Conservation (phyloP, 2,888 invertebrate species). For the Achlya flavicornis region DNA sequence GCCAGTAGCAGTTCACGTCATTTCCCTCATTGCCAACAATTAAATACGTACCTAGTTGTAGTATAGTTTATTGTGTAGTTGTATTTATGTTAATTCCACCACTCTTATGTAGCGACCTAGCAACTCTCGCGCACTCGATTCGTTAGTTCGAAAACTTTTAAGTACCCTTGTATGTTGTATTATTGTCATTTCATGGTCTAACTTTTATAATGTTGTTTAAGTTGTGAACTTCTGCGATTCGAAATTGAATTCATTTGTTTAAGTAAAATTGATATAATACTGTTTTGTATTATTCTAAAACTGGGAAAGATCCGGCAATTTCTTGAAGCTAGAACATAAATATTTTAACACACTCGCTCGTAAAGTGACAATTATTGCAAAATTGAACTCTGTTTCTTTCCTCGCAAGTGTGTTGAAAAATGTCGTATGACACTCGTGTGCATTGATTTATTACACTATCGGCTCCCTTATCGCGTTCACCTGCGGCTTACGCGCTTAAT, state of each 20-base stretch:
- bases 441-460: no score
- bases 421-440: no score
- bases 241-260: not conserved
- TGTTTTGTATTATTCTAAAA: no score
- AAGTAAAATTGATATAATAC: no score
- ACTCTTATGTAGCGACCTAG: slow-evolving; percentile 19
- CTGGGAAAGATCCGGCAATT: no score
- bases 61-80: not conserved
- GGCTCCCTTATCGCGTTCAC: no score
- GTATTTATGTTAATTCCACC: slow-evolving; percentile 6
- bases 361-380: no score
- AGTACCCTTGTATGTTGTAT: slow-evolving; percentile 23
- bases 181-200: slow-evolving; percentile 33
- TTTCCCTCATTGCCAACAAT: slow-evolving; percentile 1
- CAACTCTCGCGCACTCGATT: slow-evolving; percentile 19
- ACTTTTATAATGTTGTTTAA: slow-evolving; percentile 7
- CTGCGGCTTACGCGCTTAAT: no score
- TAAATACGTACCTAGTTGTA: not conserved
- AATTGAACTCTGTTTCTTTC: no score
- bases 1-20: not conserved
- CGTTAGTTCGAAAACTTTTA: slow-evolving; percentile 36
- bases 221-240: slow-evolving; percentile 11
- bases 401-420: no score
- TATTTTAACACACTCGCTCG: no score
- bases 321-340: no score